Evolutionary conservation across 2,888 invertebrate species (phyloP).

Genomic region (Nomada flava): DNA sequence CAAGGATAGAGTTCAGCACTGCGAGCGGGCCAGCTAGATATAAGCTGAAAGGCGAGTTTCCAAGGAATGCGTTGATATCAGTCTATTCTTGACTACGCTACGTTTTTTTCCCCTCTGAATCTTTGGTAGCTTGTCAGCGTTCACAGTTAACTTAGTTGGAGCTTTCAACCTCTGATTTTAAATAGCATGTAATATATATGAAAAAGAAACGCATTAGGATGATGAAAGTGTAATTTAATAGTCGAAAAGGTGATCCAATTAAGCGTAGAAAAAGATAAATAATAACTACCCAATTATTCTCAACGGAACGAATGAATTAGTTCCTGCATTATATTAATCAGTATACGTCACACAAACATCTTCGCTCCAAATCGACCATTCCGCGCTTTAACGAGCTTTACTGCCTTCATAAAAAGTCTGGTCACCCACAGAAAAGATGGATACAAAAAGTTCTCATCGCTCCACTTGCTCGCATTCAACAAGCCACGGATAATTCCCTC

Average conservation of each 20-base stretch:
- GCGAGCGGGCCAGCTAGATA: neutral
- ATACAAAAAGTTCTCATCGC: slow-evolving; percentile 42
- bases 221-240: too few relatives aligned
- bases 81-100: neutral
- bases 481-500: slow-evolving; percentile 53
- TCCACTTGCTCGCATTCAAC: slow-evolving; percentile 41
- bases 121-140: neutral
- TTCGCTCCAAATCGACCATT: slow-evolving; percentile 5
- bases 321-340: slow-evolving; percentile 1
- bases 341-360: neutral
- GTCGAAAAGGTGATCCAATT: too few relatives aligned
- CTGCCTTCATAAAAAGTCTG: neutral
- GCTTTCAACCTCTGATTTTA: neutral
- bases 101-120: neutral
- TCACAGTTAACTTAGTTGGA: neutral
- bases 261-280: neutral
- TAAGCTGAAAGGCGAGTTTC: neutral
- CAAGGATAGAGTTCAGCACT: neutral
- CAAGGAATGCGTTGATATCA: neutral
- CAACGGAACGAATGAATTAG: slow-evolving; percentile 22
- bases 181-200: neutral
- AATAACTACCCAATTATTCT: neutral
- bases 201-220: too few relatives aligned
- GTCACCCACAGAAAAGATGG: slow-evolving; percentile 29
- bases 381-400: neutral